Percentiles rank a stretch among this genome's conserved stretches.
Evolutionary conservation across 2,797 vertebrate species (phyloP).

Genomic region (Amblyopsis hoosieri): DNA sequence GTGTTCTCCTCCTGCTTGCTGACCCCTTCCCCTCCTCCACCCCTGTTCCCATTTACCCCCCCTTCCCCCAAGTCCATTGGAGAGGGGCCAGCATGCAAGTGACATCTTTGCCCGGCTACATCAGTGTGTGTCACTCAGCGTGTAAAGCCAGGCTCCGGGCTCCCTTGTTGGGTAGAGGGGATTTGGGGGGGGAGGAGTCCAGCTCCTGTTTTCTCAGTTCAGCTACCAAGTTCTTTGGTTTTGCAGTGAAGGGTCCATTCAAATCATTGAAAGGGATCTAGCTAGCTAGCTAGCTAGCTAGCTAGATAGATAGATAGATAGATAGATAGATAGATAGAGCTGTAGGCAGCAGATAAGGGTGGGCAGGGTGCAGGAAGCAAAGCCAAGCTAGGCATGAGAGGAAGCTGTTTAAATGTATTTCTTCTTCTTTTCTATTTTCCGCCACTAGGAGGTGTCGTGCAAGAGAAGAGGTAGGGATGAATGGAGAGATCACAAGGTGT

Average conservation of each 20-base stretch:
- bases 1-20: constrained; percentile 52
- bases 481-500: constrained; percentile 40
- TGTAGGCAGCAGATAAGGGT: constrained; percentile 17
- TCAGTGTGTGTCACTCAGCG: constrained; percentile 80
- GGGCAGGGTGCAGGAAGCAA: constrained; percentile 4
- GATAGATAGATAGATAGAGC: constrained; percentile 1
- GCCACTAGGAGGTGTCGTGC: constrained; percentile 60
- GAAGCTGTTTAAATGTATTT: not conserved
- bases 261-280: no score
- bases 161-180: constrained; percentile 44
- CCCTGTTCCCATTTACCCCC: not conserved
- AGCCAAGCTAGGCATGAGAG: not conserved
- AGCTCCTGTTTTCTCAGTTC: constrained; percentile 48
- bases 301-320: constrained; percentile 3
- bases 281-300: no score
- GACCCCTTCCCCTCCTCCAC: constrained; percentile 44
- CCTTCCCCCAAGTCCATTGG: constrained; percentile 65
- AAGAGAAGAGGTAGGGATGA: constrained; percentile 32
- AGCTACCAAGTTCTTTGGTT: not conserved
- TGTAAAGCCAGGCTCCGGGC: constrained; percentile 67
- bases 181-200: constrained; percentile 46
- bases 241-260: not conserved
- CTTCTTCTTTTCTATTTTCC: constrained; percentile 57
- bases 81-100: constrained; percentile 78
- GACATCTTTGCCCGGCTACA: constrained; percentile 81